These are phyloP conservation scores for Cantharis lateralis DNA, from an alignment of 2,888 invertebrate species.

Conservation along the genomic window DNA sequence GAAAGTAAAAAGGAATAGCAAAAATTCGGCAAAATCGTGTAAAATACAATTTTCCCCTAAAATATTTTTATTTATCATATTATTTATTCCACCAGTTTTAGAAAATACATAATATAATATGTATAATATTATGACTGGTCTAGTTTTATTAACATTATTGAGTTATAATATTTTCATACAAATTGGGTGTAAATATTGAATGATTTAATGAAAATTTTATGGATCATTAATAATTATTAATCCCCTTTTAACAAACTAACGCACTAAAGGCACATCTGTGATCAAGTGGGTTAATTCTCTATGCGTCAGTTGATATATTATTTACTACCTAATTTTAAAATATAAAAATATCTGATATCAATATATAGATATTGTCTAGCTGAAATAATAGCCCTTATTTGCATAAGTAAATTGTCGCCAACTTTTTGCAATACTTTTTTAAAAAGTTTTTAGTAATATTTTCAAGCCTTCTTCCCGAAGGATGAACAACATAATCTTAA, in stretches of 20 bases:
- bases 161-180: background rate
- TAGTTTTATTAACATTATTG: background rate
- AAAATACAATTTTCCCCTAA: no score
- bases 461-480: no score
- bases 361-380: no score
- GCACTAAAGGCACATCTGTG: background rate
- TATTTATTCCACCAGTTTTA: background rate
- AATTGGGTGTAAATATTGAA: background rate
- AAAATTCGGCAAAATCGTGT: no score
- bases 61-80: no score
- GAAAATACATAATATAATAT: background rate
- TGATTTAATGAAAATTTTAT: background rate
- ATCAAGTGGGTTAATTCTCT: background rate
- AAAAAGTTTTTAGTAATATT: no score
- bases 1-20: no score
- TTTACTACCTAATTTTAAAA: background rate
- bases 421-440: no score
- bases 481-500: no score
- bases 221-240: background rate
- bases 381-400: no score
- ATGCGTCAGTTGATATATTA: background rate
- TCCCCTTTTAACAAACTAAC: background rate
- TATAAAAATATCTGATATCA: no score
- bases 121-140: background rate
- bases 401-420: no score